Evolutionary conservation across 1,140 invertebrate genomes (phyloP).

Genomic region (Ooceraea biroi): DNA sequence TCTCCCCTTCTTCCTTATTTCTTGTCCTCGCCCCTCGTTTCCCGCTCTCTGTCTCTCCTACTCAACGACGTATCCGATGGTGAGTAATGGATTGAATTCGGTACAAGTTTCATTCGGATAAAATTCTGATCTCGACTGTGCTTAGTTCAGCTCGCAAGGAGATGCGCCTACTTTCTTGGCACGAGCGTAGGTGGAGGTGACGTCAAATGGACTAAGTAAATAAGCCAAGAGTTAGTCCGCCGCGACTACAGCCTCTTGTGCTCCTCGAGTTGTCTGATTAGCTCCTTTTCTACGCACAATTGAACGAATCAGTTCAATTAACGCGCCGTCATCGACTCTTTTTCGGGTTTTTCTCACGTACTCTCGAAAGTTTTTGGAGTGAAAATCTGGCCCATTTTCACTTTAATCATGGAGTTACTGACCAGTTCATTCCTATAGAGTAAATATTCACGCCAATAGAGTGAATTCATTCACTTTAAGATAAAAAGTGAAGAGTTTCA

Average conservation of each 20-base stretch:
- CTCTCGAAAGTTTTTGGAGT: too few species aligned
- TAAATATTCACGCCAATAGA: too few species aligned
- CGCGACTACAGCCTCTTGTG: neutral
- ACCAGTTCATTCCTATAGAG: too few species aligned
- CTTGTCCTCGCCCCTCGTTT: conserved; percentile 4
- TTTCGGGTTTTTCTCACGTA: neutral
- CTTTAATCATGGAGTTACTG: too few species aligned
- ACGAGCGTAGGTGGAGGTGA: conserved; percentile 39
- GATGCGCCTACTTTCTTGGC: conserved; percentile 53
- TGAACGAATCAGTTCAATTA: neutral
- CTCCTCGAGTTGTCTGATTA: neutral
- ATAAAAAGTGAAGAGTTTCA: too few species aligned
- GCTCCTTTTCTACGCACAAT: neutral
- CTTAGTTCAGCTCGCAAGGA: neutral
- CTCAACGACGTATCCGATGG: conserved; percentile 39
- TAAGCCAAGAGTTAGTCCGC: conserved; percentile 46
- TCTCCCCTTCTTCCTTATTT: conserved; percentile 52
- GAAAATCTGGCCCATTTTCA: too few species aligned
- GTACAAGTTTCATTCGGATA: conserved; percentile 53
- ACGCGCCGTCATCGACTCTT: neutral
- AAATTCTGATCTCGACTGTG: conserved; percentile 44
- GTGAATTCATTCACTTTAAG: too few species aligned
- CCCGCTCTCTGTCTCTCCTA: neutral
- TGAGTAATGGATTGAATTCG: conserved; percentile 62
- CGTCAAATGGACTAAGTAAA: conserved; percentile 44